Percentiles rank a stretch among this genome's conserved stretches.
Evolutionary conservation across 1,140 invertebrate species (phyloP).

Genomic region (Atta cephalotes): DNA sequence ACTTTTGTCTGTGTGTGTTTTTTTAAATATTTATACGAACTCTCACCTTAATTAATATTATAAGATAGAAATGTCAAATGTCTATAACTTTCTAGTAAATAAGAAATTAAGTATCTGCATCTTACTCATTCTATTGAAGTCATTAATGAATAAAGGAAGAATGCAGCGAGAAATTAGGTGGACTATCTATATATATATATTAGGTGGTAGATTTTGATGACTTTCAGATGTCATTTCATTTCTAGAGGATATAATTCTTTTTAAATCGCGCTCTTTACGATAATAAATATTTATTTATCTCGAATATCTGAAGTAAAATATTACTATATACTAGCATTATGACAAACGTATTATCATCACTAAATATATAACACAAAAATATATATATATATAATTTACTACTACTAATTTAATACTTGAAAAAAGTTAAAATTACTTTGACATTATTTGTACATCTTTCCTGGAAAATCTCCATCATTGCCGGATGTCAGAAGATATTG

Average conservation of each 20-base stretch:
- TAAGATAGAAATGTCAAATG: constrained; percentile 26
- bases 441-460: background rate
- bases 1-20: constrained; percentile 5
- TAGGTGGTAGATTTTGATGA: constrained; percentile 12
- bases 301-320: background rate
- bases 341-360: background rate
- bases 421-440: background rate
- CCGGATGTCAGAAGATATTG: background rate
- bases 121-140: background rate
- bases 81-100: constrained; percentile 38
- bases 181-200: too few species aligned
- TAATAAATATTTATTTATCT: background rate
- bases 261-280: background rate
- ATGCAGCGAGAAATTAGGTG: constrained; percentile 21
- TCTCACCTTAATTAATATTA: constrained; percentile 50
- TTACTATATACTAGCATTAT: background rate
- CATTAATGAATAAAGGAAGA: constrained; percentile 47
- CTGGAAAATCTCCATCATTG: background rate
- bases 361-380: too few species aligned
- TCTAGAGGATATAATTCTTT: background rate
- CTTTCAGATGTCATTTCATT: constrained; percentile 2
- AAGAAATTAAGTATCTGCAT: constrained; percentile 21
- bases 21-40: constrained; percentile 25
- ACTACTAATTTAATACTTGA: background rate
- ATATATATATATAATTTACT: background rate